Evolutionary conservation across 2,113 vertebrate species (phyloP).

Genomic region (Alces alces): DNA sequence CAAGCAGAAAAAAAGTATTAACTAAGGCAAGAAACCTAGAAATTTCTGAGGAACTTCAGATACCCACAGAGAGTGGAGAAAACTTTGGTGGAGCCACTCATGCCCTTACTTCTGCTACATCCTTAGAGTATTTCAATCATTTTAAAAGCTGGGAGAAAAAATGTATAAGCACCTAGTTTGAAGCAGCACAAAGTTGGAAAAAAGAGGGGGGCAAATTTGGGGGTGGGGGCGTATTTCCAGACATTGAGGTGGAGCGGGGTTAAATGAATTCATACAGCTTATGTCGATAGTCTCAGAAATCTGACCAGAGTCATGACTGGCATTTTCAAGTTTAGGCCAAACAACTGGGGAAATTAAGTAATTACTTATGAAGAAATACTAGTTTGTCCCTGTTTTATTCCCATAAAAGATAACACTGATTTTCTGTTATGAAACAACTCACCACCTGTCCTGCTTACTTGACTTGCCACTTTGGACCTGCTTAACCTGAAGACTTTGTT

Average conservation of each 20-base stretch:
- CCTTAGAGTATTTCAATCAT: background rate
- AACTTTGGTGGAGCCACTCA: background rate
- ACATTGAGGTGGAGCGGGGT: background rate
- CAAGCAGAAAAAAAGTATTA: background rate
- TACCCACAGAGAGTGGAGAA: background rate
- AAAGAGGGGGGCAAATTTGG: background rate
- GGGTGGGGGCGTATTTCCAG: background rate
- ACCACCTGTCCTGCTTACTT: background rate
- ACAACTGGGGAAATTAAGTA: constrained; percentile 12
- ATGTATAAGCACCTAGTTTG: background rate
- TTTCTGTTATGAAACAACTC: background rate
- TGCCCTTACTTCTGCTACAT: background rate
- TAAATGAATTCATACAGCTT: background rate
- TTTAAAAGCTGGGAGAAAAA: background rate
- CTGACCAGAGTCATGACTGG: background rate
- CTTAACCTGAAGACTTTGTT: background rate
- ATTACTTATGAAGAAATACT: background rate
- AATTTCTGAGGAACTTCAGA: background rate
- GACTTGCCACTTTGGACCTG: background rate
- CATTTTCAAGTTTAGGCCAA: background rate
- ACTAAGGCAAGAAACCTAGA: background rate
- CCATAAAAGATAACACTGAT: background rate
- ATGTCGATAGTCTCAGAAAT: background rate
- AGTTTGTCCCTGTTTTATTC: background rate
- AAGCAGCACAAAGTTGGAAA: background rate